phyloP scores from a whole-genome alignment of 2,113 vertebrate genomes.

The Chlorocebus sabaeus region DNA sequence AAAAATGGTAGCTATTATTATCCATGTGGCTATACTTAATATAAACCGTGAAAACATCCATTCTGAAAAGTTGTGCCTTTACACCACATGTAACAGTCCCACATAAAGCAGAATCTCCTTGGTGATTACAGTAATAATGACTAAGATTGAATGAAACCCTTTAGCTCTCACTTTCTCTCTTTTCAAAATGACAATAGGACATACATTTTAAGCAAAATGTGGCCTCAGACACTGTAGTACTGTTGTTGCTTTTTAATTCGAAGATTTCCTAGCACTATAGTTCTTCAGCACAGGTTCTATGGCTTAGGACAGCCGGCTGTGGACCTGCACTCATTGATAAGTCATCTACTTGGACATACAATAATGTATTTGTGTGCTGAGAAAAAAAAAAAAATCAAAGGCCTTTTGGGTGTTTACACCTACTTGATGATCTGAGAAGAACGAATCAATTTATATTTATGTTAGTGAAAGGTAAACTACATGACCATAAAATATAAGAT shows the following conservation, averaged over 20 bases:
- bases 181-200: neutral
- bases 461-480: neutral
- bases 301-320: neutral
- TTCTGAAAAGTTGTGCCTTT: constrained; percentile 8
- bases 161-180: neutral
- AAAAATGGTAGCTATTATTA: neutral
- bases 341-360: neutral
- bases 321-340: neutral
- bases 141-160: neutral
- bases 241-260: constrained; percentile 7
- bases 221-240: neutral
- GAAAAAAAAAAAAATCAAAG: neutral
- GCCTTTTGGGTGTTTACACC: neutral
- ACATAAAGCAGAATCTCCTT: neutral
- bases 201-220: constrained; percentile 7
- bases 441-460: neutral
- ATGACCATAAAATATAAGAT: neutral
- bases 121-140: constrained; percentile 19
- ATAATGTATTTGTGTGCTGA: neutral
- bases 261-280: neutral
- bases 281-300: neutral
- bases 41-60: neutral
- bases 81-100: neutral
- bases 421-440: neutral
- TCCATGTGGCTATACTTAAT: neutral